phyloP scores from a whole-genome alignment of 2,113 vertebrate genomes.

The Erythrocercus mccallii region DNA sequence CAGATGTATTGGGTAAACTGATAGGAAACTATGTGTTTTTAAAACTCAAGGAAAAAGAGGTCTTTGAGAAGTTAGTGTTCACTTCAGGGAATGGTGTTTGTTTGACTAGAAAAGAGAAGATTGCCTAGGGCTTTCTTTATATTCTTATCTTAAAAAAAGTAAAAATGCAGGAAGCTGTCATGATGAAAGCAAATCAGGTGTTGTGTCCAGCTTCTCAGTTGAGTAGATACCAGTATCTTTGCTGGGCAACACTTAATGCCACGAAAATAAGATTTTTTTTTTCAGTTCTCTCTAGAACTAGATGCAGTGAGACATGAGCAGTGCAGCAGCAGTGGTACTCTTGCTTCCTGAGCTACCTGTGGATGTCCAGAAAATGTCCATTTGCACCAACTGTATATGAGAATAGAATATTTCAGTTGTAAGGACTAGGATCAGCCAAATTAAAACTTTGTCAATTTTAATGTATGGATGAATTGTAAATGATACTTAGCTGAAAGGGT shows the following conservation, averaged over 20 bases:
- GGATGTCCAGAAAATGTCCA: background rate
- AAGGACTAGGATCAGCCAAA: background rate
- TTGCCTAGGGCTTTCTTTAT: slow-evolving; percentile 25
- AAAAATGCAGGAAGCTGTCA: background rate
- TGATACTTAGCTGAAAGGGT: background rate
- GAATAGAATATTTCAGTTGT: background rate
- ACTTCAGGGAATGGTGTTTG: slow-evolving; percentile 6
- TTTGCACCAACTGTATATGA: background rate
- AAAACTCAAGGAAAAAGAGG: background rate
- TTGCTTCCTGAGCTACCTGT: background rate
- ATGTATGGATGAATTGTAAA: background rate
- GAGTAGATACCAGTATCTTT: background rate
- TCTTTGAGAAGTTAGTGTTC: slow-evolving; percentile 10
- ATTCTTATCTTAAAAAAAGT: background rate
- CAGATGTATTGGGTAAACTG: background rate
- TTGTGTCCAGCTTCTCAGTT: background rate
- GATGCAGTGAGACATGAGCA: fast-evolving
- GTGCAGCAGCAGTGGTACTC: background rate
- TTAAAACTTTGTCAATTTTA: background rate
- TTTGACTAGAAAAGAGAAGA: background rate
- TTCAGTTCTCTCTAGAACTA: background rate
- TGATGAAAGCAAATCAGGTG: background rate
- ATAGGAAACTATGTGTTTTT: slow-evolving; percentile 7
- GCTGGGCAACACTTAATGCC: background rate
- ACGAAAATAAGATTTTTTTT: background rate